A percentile compares a stretch with the other conserved stretches of the same genome.
These are phyloP conservation scores for Leucoraja erinaceus DNA, from an alignment of 2,113 vertebrate genomes.

Conservation along the genomic window DNA sequence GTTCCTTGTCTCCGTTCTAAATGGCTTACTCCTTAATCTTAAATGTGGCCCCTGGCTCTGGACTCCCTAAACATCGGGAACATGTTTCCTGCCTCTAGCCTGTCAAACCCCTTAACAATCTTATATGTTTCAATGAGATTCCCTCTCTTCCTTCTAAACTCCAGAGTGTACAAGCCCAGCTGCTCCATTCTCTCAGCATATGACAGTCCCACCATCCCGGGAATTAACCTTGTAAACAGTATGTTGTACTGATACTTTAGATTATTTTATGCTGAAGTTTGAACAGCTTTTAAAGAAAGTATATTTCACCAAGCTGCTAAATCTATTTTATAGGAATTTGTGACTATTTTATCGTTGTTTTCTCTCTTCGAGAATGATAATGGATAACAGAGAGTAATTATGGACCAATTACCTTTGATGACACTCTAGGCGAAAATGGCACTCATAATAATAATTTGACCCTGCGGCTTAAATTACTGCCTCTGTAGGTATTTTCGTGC, in stretches of 20 bases:
- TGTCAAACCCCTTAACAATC: no score
- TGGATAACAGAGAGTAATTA: constrained; percentile 9
- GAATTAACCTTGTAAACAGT: no score
- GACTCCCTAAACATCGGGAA: no score
- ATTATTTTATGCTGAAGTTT: not conserved
- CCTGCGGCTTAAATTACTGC: not conserved
- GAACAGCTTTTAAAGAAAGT: not conserved
- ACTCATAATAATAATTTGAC: constrained; percentile 15
- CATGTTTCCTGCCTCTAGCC: no score
- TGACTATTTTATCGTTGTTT: not conserved
- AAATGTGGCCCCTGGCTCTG: no score
- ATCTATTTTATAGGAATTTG: not conserved
- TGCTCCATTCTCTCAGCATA: no score
- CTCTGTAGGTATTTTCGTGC: not conserved
- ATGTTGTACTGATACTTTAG: not conserved
- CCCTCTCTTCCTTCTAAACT: no score
- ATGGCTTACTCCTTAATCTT: no score
- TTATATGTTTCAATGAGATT: no score
- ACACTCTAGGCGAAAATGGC: not conserved
- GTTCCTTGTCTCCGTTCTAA: no score
- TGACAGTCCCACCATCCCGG: no score
- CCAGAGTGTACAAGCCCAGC: no score
- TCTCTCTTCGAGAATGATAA: not conserved
- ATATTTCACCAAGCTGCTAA: not conserved
- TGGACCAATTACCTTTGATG: not conserved